These are phyloP conservation scores for Vanessa atalanta DNA, from an alignment of 1,140 invertebrate species.

Conservation along the genomic window DNA sequence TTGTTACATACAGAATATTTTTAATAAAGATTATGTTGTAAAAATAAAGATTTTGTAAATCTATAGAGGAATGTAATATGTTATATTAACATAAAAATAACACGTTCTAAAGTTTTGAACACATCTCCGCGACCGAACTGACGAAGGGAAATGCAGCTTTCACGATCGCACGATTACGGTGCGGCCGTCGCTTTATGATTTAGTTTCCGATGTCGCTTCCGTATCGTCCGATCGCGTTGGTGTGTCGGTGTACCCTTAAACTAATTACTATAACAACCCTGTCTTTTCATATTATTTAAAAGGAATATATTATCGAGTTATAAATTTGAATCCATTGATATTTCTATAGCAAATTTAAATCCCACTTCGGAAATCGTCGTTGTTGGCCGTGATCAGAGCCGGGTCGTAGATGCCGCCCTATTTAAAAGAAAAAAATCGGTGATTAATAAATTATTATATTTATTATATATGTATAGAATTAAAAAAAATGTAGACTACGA, in stretches of 20 bases:
- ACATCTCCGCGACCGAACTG: not conserved
- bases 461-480: not conserved
- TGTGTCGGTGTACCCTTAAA: not conserved
- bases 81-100: not conserved
- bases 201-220: not conserved
- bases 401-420: slow-evolving; percentile 58
- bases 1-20: not conserved
- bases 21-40: not conserved
- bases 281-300: slow-evolving; percentile 7
- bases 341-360: slow-evolving; percentile 37
- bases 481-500: no score
- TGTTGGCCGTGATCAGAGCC: slow-evolving; percentile 33
- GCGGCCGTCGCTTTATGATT: not conserved
- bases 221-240: not conserved
- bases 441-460: not conserved
- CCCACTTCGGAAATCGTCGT: slow-evolving; percentile 49
- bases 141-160: not conserved
- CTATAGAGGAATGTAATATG: slow-evolving; percentile 13
- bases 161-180: not conserved
- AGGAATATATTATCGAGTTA: not conserved
- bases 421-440: not conserved
- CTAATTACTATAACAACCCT: slow-evolving; percentile 14
- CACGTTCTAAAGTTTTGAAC: not conserved
- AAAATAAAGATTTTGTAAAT: not conserved
- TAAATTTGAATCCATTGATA: not conserved